A percentile compares a stretch with the other conserved stretches of the same genome.
Evolutionary conservation across 2,113 vertebrate genomes (phyloP).

Genomic region (Barbus barbus): DNA sequence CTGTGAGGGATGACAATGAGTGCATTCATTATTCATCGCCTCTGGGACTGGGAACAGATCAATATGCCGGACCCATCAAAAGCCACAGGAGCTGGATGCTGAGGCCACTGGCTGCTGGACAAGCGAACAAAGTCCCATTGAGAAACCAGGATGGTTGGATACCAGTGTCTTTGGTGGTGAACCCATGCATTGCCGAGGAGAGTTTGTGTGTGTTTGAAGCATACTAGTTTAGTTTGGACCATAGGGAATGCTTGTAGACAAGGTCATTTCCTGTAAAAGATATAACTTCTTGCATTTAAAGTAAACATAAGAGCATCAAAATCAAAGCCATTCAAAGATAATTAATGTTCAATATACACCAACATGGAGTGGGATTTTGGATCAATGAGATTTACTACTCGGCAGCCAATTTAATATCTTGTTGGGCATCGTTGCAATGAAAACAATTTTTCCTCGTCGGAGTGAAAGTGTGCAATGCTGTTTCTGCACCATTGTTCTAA

Average conservation of each 20-base stretch:
- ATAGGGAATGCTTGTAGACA: slow-evolving; percentile 21
- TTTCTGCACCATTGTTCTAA: slow-evolving; percentile 10
- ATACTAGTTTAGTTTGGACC: not conserved
- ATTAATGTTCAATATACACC: not conserved
- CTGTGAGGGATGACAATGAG: slow-evolving; percentile 71
- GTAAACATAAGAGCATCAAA: not conserved
- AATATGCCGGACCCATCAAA: slow-evolving; percentile 66
- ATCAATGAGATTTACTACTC: not conserved
- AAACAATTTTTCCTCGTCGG: not conserved
- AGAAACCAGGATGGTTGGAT: slow-evolving; percentile 41
- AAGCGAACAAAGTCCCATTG: slow-evolving; percentile 46
- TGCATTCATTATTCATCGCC: slow-evolving; percentile 77
- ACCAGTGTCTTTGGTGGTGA: slow-evolving; percentile 19
- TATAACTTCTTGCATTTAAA: not conserved
- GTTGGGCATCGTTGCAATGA: not conserved
- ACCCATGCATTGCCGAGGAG: not conserved
- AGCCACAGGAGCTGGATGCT: slow-evolving; percentile 61
- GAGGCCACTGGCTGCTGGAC: slow-evolving; percentile 44
- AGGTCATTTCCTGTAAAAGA: slow-evolving; percentile 14
- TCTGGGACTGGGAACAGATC: slow-evolving; percentile 67
- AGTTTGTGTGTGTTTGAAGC: slow-evolving; percentile 12
- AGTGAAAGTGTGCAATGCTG: slow-evolving; percentile 8
- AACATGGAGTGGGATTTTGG: not conserved
- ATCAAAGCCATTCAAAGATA: not conserved
- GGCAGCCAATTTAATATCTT: too few species aligned